Evolutionary conservation across 2,113 vertebrate species (phyloP), one percentile per base, ranked within the genome.

Genomic region (Gallinago media): DNA sequence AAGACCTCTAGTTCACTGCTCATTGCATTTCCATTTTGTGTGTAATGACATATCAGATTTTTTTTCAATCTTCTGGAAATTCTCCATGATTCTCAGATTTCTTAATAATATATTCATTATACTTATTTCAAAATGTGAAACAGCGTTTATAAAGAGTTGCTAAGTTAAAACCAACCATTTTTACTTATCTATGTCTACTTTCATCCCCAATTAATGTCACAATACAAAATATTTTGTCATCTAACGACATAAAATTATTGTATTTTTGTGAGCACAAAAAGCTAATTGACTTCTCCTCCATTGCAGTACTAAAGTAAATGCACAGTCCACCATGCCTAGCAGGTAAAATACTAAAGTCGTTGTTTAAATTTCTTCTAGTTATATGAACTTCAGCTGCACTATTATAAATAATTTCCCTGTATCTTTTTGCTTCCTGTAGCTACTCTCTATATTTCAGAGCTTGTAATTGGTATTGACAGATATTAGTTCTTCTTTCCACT

Each of bases 281-380:
- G 8, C 14, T 88, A 8, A 25, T 32, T 89, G 42, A 59, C 18
- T 75, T 85, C 8, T 31, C 11, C 46, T 86, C 31, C 36, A 5
- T 21, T 58, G 16, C 17, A 54, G 23, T 46, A 36, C 9, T 66
- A 82, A 62, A 63, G 3, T 16, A 14, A 77, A 2, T 8, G 26
- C 8, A 65, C 11, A 5, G 15, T 34, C 12, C 27, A n/a, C 5
- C 15, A 31, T 61, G 14, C 12, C 26, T 34, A 26, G 9, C 0
- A 36, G 26, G 21, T 52, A 65, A 92, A 94, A 83, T 44, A 85
- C 4, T 12, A 54, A 80, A 87, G 5, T 58, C 0, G 50, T 21
- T 25, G 14, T 52, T 59, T 29, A 32, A 34, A 66, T 80, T 91
- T 76, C 10, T 90, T 88, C 40, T 61, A 40, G 8, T n/a, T 63